Evolutionary conservation across 2,888 invertebrate species (phyloP).

Genomic region (Troides oblongomaculatus): DNA sequence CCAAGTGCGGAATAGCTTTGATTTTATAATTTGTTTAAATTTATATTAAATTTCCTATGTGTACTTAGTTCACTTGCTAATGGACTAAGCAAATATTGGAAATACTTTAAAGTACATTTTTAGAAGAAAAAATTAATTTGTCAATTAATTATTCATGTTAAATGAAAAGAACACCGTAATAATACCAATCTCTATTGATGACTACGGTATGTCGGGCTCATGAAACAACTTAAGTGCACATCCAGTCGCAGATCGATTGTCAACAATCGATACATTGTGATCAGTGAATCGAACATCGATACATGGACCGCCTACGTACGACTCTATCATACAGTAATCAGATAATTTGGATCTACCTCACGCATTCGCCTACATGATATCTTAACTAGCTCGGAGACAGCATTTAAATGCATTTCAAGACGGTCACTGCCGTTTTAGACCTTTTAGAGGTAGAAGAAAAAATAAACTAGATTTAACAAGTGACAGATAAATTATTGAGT

Average conservation of each 20-base stretch:
- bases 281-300: conserved; percentile 24
- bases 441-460: neutral
- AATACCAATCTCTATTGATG: neutral
- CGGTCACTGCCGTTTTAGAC: conserved; percentile 46
- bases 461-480: neutral
- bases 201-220: conserved; percentile 44
- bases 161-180: neutral
- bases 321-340: conserved; percentile 70
- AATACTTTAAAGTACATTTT: too few relatives aligned
- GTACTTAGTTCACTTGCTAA: too few relatives aligned
- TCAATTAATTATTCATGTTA: neutral
- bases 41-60: too few relatives aligned
- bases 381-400: conserved; percentile 36
- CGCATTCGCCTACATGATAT: conserved; percentile 36
- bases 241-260: conserved; percentile 60
- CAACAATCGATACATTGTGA: conserved; percentile 56
- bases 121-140: too few relatives aligned
- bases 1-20: too few relatives aligned
- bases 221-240: conserved; percentile 40
- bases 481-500: neutral
- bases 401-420: conserved; percentile 54
- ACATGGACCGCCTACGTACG: conserved; percentile 55
- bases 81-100: too few relatives aligned
- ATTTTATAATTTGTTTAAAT: too few relatives aligned
- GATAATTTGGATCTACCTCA: conserved; percentile 57